Evolutionary conservation across 2,113 vertebrate genomes (phyloP), one percentile per base, ranked within the genome.

Genomic region (Rhodinocichla rosea): DNA sequence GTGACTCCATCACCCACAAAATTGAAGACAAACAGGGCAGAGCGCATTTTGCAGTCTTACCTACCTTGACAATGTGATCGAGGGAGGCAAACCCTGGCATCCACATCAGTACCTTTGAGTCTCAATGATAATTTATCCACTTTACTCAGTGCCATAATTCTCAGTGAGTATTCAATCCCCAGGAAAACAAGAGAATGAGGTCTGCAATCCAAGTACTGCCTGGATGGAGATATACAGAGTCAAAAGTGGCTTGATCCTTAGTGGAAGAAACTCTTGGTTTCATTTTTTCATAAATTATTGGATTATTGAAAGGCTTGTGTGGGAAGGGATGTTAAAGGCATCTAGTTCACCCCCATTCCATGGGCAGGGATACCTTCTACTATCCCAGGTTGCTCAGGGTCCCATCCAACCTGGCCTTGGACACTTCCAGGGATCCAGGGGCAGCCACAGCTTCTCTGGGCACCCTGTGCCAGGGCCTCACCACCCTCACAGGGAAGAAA

Each of bases 381-480:
- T 50, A 12, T 3, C 2, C 7, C 32, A 70, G 9, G 3, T 4
- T 63, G 4, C 42, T 56, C 15, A 3, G 2, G 3, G 15, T 7
- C 13, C 22, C 11, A 24, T 70, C 22, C 35, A 56, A 20, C 1
- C 3, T 70, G 8, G 1, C 22, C 35, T 56, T 69, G 19, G 0
- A 37, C 18, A 17, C 4, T 56, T 49, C 19, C 56, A 70, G 22
- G 49, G 10, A 77, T 63, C 27, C 50, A 50, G 16, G 26, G 5
- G 15, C 24, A 70, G 10, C 40, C 9, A 6, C 49, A 77, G 19
- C 27, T 56, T 63, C 42, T 55, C 56, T 49, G 70, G 18, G 15
- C 5, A 63, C 0, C 18, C 12, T 50, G 27, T 63, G 13, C 15
- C 30, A 40, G 47, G 7, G 10, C 2, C 3, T 77, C 35, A 0